Evolutionary conservation across 2,888 invertebrate species (phyloP).

Genomic region (Ormia ochracea): DNA sequence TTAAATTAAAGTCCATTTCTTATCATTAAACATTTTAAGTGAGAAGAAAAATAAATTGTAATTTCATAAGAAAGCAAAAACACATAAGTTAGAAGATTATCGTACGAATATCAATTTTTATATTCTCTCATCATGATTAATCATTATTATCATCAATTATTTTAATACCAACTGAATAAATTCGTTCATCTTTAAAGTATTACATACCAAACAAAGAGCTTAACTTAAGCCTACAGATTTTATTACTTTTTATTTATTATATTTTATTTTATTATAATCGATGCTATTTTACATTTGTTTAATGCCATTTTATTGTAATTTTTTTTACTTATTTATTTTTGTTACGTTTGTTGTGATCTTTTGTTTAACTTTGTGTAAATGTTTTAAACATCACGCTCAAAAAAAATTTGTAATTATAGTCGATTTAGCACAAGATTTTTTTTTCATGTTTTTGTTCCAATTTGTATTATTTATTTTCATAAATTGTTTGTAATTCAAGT

Average conservation of each 20-base stretch:
- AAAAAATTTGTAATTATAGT: slow-evolving; percentile 15
- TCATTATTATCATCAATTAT: background rate
- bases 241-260: slow-evolving; percentile 26
- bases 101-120: slow-evolving; percentile 40
- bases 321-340: slow-evolving; percentile 47
- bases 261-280: slow-evolving; percentile 23
- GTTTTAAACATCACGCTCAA: slow-evolving; percentile 54
- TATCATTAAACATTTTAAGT: background rate
- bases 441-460: slow-evolving; percentile 10
- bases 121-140: slow-evolving; percentile 34
- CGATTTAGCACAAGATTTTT: slow-evolving; percentile 50
- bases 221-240: slow-evolving; percentile 43
- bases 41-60: background rate
- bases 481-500: slow-evolving; percentile 21
- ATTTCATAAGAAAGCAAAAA: slow-evolving; percentile 21
- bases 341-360: slow-evolving; percentile 53
- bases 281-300: slow-evolving; percentile 51
- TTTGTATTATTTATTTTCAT: slow-evolving; percentile 19
- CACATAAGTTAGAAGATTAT: slow-evolving; percentile 12
- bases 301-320: slow-evolving; percentile 54
- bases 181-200: slow-evolving; percentile 33
- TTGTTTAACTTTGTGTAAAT: slow-evolving; percentile 22
- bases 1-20: slow-evolving; percentile 1
- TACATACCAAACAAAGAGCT: slow-evolving; percentile 48
- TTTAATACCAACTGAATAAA: slow-evolving; percentile 10